phyloP scores from a whole-genome alignment of 2,888 invertebrate species.

The Nowickia ferox region DNA sequence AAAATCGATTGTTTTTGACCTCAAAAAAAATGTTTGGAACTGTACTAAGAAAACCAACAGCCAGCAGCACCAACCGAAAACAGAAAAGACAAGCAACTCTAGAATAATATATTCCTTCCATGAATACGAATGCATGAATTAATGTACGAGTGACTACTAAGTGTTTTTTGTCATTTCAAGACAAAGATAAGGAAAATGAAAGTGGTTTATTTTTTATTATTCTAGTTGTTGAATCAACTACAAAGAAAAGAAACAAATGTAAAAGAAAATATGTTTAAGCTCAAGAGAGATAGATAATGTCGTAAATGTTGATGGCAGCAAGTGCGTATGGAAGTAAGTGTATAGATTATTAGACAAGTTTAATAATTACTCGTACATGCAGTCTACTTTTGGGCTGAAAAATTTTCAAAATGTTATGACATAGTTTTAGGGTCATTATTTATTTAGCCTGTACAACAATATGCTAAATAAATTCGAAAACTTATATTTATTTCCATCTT shows the following conservation, averaged over 20 bases:
- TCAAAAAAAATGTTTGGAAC: slow-evolving; percentile 57
- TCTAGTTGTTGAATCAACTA: slow-evolving; percentile 9
- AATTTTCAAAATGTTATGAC: no score
- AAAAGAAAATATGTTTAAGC: slow-evolving; percentile 1
- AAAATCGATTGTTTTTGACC: slow-evolving; percentile 64
- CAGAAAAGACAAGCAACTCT: background rate
- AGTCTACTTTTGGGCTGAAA: background rate
- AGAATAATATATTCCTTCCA: slow-evolving; percentile 23
- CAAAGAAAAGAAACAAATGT: background rate
- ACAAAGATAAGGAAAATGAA: slow-evolving; percentile 23
- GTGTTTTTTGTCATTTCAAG: slow-evolving; percentile 22
- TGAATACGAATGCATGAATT: slow-evolving; percentile 22
- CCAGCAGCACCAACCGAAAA: background rate
- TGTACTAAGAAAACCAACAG: slow-evolving; percentile 2
- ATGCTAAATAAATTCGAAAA: no score
- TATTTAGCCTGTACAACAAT: no score
- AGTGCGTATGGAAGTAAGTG: background rate
- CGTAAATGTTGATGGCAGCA: background rate
- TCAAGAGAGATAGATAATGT: background rate
- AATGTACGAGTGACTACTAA: background rate
- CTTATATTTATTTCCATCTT: no score
- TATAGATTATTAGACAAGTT: background rate
- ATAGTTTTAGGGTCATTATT: background rate
- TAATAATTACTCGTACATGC: no score
- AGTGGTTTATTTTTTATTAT: slow-evolving; percentile 6